Evolutionary conservation across 2,888 invertebrate genomes (phyloP).

Genomic region (Atethmia centrago): DNA sequence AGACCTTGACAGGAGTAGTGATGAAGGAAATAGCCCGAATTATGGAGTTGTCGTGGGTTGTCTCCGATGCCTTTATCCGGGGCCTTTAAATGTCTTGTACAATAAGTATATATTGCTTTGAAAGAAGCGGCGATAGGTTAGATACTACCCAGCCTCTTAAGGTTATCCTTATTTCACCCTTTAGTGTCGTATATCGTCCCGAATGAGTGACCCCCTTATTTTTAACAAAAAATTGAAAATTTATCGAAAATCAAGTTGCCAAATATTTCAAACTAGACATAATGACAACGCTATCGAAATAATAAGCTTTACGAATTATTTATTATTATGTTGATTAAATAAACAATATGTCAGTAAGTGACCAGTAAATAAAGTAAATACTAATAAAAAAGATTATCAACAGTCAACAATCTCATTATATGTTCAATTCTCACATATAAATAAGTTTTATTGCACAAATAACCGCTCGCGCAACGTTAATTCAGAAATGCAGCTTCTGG

Average conservation of each 20-base stretch:
- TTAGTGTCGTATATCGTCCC: no score
- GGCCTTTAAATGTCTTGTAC: neutral
- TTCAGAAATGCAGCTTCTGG: slow-evolving; percentile 31
- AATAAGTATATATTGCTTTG: neutral
- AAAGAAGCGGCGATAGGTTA: neutral
- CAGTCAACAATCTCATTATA: slow-evolving; percentile 24
- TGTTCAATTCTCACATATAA: slow-evolving; percentile 17
- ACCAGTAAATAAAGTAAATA: slow-evolving; percentile 14
- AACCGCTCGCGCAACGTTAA: slow-evolving; percentile 35
- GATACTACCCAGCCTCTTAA: neutral
- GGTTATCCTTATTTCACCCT: neutral
- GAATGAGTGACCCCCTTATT: neutral
- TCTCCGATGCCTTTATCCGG: neutral
- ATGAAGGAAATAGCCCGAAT: neutral
- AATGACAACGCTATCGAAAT: neutral
- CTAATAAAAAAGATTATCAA: slow-evolving; percentile 17
- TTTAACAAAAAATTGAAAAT: neutral
- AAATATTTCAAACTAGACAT: neutral
- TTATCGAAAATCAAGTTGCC: neutral
- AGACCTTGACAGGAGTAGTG: slow-evolving; percentile 2
- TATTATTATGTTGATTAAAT: neutral
- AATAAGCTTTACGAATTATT: neutral
- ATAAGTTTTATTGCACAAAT: slow-evolving; percentile 42
- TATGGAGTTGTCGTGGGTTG: neutral
- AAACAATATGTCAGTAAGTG: slow-evolving; percentile 1